These are phyloP conservation scores for Gulo gulo DNA, from an alignment of 2,113 vertebrate species.

Conservation along the genomic window DNA sequence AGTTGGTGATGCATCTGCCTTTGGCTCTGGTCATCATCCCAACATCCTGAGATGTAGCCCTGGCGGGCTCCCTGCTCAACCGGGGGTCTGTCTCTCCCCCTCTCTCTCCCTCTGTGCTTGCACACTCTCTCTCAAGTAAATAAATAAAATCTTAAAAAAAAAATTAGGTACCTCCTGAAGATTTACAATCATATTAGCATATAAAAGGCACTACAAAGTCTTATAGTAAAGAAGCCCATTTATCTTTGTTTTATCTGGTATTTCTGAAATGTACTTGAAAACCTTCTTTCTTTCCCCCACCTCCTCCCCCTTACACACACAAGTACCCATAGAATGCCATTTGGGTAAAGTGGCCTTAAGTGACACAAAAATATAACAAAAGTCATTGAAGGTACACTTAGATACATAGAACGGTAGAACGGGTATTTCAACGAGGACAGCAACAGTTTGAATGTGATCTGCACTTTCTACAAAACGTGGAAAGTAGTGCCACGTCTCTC, in stretches of 20 bases:
- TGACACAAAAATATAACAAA: not conserved
- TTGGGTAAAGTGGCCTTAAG: not conserved
- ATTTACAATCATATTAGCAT: not conserved
- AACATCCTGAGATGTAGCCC: too few species aligned
- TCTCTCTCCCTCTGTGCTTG: too few species aligned
- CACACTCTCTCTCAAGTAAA: too few species aligned
- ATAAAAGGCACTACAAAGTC: not conserved
- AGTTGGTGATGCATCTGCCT: too few species aligned
- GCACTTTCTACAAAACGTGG: not conserved
- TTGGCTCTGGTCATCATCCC: too few species aligned
- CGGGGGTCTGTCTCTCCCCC: too few species aligned
- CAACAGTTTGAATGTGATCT: not conserved
- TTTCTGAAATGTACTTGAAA: slow-evolving; percentile 15
- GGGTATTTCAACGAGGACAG: not conserved
- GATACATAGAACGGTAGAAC: not conserved
- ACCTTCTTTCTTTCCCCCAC: not conserved
- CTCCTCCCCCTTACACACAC: not conserved
- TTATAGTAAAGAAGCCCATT: not conserved
- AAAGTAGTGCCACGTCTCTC: not conserved
- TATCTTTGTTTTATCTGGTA: not conserved
- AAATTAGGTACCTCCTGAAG: not conserved
- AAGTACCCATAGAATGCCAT: not conserved
- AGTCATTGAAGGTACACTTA: not conserved
- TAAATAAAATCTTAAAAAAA: too few species aligned
- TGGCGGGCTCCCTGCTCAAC: too few species aligned